Evolutionary conservation across 1,140 invertebrate species (phyloP).

Genomic region (Trachymyrmex cornetzi): DNA sequence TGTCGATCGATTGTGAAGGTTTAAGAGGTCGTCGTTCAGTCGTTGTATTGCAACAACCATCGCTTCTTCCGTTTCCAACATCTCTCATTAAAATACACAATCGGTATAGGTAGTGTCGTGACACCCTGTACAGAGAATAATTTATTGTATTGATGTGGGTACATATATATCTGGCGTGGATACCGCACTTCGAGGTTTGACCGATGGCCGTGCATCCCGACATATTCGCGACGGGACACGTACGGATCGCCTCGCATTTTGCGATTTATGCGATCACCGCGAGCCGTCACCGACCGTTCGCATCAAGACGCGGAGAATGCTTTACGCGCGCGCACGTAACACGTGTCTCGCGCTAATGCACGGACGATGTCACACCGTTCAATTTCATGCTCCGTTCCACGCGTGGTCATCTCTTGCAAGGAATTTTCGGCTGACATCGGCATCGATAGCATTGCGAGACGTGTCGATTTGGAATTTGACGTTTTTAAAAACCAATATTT

Average conservation of each 20-base stretch:
- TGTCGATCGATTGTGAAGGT: neutral
- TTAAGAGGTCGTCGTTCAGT: neutral
- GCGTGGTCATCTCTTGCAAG: slow-evolving; percentile 19
- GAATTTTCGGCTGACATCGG: slow-evolving; percentile 21
- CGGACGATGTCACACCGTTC: slow-evolving; percentile 37
- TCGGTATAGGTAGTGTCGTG: too few species aligned
- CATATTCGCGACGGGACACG: slow-evolving; percentile 62
- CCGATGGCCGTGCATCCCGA: slow-evolving; percentile 49
- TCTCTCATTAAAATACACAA: slow-evolving; percentile 21
- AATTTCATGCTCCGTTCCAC: neutral
- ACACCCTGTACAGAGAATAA: slow-evolving; percentile 3
- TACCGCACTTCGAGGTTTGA: slow-evolving; percentile 59
- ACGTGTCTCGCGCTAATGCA: slow-evolving; percentile 42
- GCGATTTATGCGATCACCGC: slow-evolving; percentile 65
- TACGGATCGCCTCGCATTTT: slow-evolving; percentile 63
- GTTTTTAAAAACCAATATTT: slow-evolving; percentile 4
- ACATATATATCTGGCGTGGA: slow-evolving; percentile 37
- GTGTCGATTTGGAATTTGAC: neutral
- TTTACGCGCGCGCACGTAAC: slow-evolving; percentile 16
- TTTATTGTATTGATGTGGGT: slow-evolving; percentile 33
- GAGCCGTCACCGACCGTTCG: slow-evolving; percentile 30
- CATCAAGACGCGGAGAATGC: slow-evolving; percentile 55
- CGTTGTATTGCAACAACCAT: neutral
- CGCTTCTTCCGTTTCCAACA: neutral
- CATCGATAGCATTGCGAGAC: slow-evolving; percentile 6